Evolutionary conservation across 2,888 invertebrate species (phyloP), one percentile per base, ranked within the genome.

Genomic region (Agrotis ipsilon): DNA sequence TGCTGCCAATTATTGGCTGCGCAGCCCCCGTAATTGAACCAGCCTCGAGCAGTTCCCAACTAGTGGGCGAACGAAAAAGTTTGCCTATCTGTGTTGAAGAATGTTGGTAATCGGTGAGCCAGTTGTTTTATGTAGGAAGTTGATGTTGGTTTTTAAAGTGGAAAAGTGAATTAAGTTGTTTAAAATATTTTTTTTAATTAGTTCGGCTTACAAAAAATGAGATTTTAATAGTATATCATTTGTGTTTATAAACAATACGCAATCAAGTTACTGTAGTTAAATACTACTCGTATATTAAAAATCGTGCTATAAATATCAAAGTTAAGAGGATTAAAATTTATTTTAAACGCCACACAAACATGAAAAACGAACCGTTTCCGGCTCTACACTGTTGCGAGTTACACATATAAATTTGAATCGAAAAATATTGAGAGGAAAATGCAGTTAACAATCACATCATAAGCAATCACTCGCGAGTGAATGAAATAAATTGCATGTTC

Each of bases 1-100:
- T 90, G 92, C 90, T 91, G 94, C 94, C 95, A 95, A 95, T 95
- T 94, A 95, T 94, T 94, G 94, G 94, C 91, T 92, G 92, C 90
- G 90, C 89, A 84, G 89, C 87, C 90, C 87, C 88, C 89, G 94
- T 94, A 94, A 95, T 95, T 94, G 94, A 94, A 94, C 93, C 92
- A 88, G 92, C 91, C 92, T 90, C 89, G 71, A 84, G 88, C 89
- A 86, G 87, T 87, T 88, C 81, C 76, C 64, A 86, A 87, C 88
- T 73, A 72, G 73, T 75, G 73, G 78, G 66, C 76, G 78, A 81
- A 74, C 82, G 84, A 90, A 91, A 92, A 92, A 90, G 88, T 90
- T 91, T 69, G 74, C 59, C 64, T 68, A 73, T 81, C 79, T 81
- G 75, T 65, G 72, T 68, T 64, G 59, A 64, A 78, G 62, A 71